Conservation (phyloP, 2,888 invertebrate genomes). For the Leptopterna dolabrata region DNA sequence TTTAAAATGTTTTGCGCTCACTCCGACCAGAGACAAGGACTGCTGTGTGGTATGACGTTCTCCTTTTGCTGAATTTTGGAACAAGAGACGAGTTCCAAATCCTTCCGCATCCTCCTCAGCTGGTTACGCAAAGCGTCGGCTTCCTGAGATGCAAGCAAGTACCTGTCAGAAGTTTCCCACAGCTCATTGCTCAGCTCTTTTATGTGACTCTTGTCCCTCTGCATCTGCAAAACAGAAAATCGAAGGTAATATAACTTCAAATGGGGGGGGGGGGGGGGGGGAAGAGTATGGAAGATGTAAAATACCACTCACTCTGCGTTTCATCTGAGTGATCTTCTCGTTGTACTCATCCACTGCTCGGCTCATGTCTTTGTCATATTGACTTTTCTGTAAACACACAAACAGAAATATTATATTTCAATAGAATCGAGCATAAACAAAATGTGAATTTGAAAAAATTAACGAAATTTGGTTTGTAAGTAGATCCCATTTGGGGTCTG, state of each 20-base stretch:
- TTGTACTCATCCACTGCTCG: conserved; percentile 67
- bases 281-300: neutral
- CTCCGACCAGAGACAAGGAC: conserved; percentile 30
- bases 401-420: neutral
- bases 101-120: conserved; percentile 36
- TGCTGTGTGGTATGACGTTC: neutral
- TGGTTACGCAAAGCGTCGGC: conserved; percentile 63
- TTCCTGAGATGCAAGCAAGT: conserved; percentile 72
- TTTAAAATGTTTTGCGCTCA: no score
- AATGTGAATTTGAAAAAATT: no score
- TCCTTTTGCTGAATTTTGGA: neutral
- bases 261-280: no score
- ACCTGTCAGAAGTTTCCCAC: conserved; percentile 74
- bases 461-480: no score
- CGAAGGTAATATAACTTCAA: no score
- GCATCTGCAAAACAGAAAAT: no score
- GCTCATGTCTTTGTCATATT: conserved; percentile 76
- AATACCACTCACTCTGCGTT: conserved; percentile 68
- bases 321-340: conserved; percentile 66
- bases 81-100: conserved; percentile 23
- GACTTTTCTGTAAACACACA: conserved; percentile 65
- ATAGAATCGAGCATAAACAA: no score
- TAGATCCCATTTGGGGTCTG: no score
- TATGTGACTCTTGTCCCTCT: conserved; percentile 67
- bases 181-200: conserved; percentile 71